Percentiles rank a stretch among this genome's conserved stretches.
Evolutionary conservation across 2,797 vertebrate species (phyloP).

Genomic region (Melanotaenia pygmaea): DNA sequence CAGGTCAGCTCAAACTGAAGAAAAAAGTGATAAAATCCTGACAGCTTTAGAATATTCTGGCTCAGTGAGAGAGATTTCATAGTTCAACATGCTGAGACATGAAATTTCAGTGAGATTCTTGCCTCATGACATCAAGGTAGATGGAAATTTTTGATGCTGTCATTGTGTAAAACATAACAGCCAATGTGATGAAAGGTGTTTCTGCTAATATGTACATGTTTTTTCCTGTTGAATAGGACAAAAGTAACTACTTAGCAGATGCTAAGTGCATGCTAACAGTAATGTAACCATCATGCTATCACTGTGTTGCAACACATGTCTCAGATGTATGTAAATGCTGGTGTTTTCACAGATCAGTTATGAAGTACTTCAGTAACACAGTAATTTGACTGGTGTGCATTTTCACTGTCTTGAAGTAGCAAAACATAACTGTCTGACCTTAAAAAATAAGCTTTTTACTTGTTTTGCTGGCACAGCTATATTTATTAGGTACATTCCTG

Average conservation of each 20-base stretch:
- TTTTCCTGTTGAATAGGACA: constrained; percentile 2
- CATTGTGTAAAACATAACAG: neutral
- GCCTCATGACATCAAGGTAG: constrained; percentile 33
- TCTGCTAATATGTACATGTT: neutral
- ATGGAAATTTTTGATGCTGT: constrained; percentile 11
- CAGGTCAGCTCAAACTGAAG: neutral
- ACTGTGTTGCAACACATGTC: neutral
- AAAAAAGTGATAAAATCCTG: constrained; percentile 7
- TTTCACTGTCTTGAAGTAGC: neutral
- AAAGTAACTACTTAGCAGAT: constrained; percentile 2
- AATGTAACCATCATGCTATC: neutral
- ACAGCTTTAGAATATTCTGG: neutral
- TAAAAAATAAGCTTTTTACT: neutral
- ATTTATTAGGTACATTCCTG: too few relatives aligned
- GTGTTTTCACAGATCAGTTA: neutral
- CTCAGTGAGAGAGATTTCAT: constrained; percentile 13
- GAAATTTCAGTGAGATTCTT: constrained; percentile 49
- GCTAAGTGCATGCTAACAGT: constrained; percentile 6
- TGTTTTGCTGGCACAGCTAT: too few relatives aligned
- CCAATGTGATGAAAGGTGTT: constrained; percentile 3
- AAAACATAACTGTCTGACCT: neutral
- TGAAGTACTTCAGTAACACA: neutral
- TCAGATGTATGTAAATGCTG: neutral
- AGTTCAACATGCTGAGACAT: constrained; percentile 37
- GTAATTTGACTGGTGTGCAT: neutral